Evolutionary conservation across 2,113 vertebrate genomes (phyloP), one percentile per base, ranked within the genome.

Genomic region (Proterorhinus semilunaris): DNA sequence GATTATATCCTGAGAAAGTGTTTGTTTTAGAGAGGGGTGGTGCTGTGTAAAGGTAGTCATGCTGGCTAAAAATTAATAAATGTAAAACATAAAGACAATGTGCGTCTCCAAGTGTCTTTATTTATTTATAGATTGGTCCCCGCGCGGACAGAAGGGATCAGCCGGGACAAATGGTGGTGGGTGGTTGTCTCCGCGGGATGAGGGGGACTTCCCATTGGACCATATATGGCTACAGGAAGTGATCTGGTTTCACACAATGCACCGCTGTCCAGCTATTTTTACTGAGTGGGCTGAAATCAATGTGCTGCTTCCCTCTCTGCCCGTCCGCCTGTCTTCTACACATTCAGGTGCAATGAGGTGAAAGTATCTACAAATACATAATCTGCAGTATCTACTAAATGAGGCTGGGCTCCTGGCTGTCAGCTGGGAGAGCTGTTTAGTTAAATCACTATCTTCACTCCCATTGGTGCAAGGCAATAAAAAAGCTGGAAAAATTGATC

Each of bases 21-120:
- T 90, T 81, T 91, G 86, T 92, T 92, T 91, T 87, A 85, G 91
- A 92, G 91, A 92, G 85, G n/a, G n/a, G n/a, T n/a, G n/a, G 82
- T 83, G 91, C 94, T 97, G 94, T 91, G 83, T 98, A 95, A 96
- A 94, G 94, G 93, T 94, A 93, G 92, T 96, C 93, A 90, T 91
- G 69, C 92, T 94, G 95, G 92, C 85, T 93, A 93, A 94, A 21
- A 92, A 92, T 91, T 92, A 97, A 93, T 97, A 96, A 98, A 97
- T 84, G 85, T 91, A 90, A 94, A 82, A 80, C 87, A 92, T 94
- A 58, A 42, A 58, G 55, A 13, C 27, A 72, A 81, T 83, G 52
- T 68, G 78, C 0, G 48, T 9, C 49, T 89, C 15, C 66, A 12
- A 7, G 74, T 77, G 77, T 81, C 42, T 61, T 48, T 36, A 36